These are phyloP conservation scores for Taxidea taxus DNA, from an alignment of 2,113 vertebrate genomes.

Conservation along the genomic window DNA sequence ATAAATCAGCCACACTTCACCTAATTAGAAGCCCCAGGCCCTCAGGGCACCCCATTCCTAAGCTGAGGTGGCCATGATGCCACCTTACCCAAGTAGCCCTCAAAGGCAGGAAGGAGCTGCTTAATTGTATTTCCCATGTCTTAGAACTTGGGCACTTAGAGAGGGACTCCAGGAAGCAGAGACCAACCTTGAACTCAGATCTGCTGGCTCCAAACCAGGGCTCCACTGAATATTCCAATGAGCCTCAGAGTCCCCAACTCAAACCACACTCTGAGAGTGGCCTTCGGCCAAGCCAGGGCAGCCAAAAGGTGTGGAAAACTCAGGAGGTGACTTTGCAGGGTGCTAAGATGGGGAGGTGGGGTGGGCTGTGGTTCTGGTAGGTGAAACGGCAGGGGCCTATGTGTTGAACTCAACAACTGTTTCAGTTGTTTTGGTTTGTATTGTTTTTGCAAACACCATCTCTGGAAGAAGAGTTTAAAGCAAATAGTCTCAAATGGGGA, in stretches of 20 bases:
- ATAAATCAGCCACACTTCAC: neutral
- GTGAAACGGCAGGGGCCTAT: neutral
- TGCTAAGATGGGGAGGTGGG: neutral
- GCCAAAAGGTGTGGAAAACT: no score
- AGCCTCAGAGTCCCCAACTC: neutral
- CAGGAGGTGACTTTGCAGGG: neutral
- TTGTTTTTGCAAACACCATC: neutral
- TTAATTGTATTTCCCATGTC: neutral
- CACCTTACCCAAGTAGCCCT: neutral
- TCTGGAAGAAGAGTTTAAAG: neutral
- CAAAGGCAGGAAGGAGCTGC: neutral
- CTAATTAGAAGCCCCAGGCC: neutral
- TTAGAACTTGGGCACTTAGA: neutral
- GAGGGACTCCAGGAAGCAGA: neutral
- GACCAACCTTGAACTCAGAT: neutral
- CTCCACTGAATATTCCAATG: neutral
- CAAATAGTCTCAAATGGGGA: neutral
- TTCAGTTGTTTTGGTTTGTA: neutral
- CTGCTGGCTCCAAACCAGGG: neutral
- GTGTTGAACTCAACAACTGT: neutral
- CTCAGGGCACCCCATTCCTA: neutral
- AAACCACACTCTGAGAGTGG: neutral
- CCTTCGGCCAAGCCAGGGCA: neutral
- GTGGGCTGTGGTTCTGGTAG: fast-evolving
- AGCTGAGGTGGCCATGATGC: neutral